phyloP scores from a whole-genome alignment of 2,888 invertebrate genomes.

The Oegoconia quadripuncta region DNA sequence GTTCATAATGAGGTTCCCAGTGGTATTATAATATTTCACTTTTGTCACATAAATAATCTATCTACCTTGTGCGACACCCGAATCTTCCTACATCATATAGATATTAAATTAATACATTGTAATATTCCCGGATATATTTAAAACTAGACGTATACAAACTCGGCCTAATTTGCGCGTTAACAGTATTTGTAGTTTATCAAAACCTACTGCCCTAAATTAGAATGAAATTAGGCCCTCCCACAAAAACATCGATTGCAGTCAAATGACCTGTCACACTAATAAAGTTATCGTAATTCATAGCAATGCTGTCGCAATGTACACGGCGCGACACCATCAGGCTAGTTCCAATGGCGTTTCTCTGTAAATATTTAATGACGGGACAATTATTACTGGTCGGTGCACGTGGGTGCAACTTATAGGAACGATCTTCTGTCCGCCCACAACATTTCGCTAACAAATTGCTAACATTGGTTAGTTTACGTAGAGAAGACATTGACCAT shows the following conservation, averaged over 20 bases:
- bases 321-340: neutral
- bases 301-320: conserved; percentile 8
- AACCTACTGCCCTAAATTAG: too few relatives aligned
- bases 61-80: too few relatives aligned
- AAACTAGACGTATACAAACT: too few relatives aligned
- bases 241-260: conserved; percentile 4
- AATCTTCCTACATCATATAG: too few relatives aligned
- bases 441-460: conserved; percentile 3
- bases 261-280: conserved; percentile 12
- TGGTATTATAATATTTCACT: too few relatives aligned
- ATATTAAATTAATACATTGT: too few relatives aligned
- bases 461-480: neutral
- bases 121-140: too few relatives aligned
- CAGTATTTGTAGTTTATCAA: too few relatives aligned
- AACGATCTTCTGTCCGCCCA: conserved; percentile 9
- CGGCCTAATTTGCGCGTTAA: too few relatives aligned
- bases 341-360: conserved; percentile 4
- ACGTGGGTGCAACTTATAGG: conserved; percentile 4
- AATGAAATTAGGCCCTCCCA: too few relatives aligned
- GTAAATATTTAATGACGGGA: conserved; percentile 6
- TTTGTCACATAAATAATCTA: too few relatives aligned
- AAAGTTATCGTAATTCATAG: conserved; percentile 9
- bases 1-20: too few relatives aligned
- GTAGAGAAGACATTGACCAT: neutral
- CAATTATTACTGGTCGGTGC: conserved; percentile 5